phyloP scores from a whole-genome alignment of 53 echinoderm and acorn worm species.

The Paracentrotus lividus region DNA sequence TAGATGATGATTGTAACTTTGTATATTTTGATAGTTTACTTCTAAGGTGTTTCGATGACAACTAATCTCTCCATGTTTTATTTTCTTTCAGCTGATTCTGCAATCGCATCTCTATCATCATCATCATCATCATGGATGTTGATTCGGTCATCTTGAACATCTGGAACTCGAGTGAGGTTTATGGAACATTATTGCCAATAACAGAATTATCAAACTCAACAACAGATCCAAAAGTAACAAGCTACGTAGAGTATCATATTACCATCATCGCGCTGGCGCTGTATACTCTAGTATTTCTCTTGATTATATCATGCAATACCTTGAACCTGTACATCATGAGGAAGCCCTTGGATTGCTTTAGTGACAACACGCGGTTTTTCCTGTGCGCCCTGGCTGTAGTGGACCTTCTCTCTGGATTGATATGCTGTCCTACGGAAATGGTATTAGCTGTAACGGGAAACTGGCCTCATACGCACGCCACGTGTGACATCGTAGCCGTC shows the following conservation, averaged over 20 bases:
- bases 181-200: neutral
- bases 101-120: neutral
- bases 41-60: no score
- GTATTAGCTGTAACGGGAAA: slow-evolving; percentile 28
- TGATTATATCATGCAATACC: slow-evolving; percentile 50
- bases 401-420: slow-evolving; percentile 44
- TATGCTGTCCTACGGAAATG: slow-evolving; percentile 68
- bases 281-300: slow-evolving; percentile 13
- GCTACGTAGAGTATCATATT: slow-evolving; percentile 30
- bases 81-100: neutral
- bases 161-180: neutral
- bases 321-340: slow-evolving; percentile 61
- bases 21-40: no score
- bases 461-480: slow-evolving; percentile 52
- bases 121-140: neutral
- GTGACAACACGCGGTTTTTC: slow-evolving; percentile 69
- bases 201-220: neutral
- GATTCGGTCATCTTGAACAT: neutral
- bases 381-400: slow-evolving; percentile 56
- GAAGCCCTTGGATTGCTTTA: slow-evolving; percentile 65
- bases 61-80: neutral
- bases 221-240: neutral
- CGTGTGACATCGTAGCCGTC: slow-evolving; percentile 50
- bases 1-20: no score
- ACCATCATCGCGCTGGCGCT: slow-evolving; percentile 58